These are phyloP conservation scores for Lucilia cuprina DNA, from an alignment of 1,140 invertebrate species.

Conservation along the genomic window DNA sequence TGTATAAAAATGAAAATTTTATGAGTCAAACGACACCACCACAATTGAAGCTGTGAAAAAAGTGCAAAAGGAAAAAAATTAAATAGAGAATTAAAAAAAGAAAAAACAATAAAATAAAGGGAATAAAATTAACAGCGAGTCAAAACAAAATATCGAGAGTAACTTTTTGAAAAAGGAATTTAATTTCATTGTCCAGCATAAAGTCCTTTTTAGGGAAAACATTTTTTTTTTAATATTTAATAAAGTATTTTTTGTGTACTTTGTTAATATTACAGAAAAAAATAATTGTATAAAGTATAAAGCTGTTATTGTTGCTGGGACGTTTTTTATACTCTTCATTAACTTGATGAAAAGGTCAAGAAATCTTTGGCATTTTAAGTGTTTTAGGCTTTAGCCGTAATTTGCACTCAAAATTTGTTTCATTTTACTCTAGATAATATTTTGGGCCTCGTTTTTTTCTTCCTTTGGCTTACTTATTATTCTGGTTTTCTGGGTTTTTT, in stretches of 20 bases:
- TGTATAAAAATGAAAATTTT: background rate
- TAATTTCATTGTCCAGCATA: background rate
- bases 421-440: constrained; percentile 7
- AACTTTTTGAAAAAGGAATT: background rate
- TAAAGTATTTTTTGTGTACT: too few relatives aligned
- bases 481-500: background rate
- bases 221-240: background rate
- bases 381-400: constrained; percentile 15
- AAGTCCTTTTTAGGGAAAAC: background rate
- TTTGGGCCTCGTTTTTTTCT: background rate
- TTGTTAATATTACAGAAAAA: too few relatives aligned
- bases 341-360: constrained; percentile 28
- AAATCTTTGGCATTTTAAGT: constrained; percentile 31
- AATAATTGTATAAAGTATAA: too few relatives aligned
- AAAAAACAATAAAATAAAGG: background rate
- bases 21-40: background rate
- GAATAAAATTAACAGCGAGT: background rate
- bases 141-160: background rate
- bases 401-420: constrained; percentile 25
- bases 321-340: constrained; percentile 1
- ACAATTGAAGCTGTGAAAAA: background rate
- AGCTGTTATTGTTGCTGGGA: background rate
- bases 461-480: background rate
- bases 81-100: background rate
- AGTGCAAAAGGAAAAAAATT: background rate